These are phyloP conservation scores for Neosalanx taihuensis DNA, from an alignment of 2,797 vertebrate species.

Conservation along the genomic window DNA sequence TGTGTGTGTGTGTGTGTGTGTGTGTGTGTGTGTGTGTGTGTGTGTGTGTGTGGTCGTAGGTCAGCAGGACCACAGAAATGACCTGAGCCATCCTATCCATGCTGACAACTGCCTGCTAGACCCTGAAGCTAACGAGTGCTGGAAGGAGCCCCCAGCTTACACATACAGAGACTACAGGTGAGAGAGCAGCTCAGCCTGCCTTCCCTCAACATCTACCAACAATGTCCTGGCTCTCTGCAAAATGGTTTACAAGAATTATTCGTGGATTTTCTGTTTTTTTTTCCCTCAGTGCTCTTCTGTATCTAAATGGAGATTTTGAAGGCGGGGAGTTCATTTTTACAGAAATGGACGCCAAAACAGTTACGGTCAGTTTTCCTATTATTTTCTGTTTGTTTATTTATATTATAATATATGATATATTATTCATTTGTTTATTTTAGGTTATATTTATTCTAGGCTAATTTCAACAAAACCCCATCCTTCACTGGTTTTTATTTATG, in stretches of 20 bases:
- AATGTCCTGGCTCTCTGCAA: background rate
- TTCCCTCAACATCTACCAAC: background rate
- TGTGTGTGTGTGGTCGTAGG: slow-evolving; percentile 65
- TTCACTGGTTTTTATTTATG: background rate
- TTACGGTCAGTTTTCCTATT: slow-evolving; percentile 80
- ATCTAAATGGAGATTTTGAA: slow-evolving; percentile 94
- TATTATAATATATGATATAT: background rate
- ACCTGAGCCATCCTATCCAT: slow-evolving; percentile 96
- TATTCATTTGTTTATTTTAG: background rate
- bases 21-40: background rate
- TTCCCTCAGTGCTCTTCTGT: slow-evolving; percentile 84
- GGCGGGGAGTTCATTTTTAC: slow-evolving; percentile 98
- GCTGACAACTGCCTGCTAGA: slow-evolving; percentile 97
- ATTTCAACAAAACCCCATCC: background rate
- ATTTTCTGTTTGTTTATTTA: background rate
- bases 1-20: background rate
- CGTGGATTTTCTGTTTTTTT: slow-evolving; percentile 15
- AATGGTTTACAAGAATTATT: background rate
- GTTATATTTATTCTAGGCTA: background rate
- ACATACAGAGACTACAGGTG: slow-evolving; percentile 97
- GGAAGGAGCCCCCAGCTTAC: slow-evolving; percentile 95
- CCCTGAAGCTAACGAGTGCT: slow-evolving; percentile 91
- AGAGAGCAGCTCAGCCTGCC: background rate
- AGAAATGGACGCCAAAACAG: slow-evolving; percentile 94
- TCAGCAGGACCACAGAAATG: slow-evolving; percentile 90